Conservation (phyloP, 1,140 invertebrate species). For the Drosophila aff. region DNA sequence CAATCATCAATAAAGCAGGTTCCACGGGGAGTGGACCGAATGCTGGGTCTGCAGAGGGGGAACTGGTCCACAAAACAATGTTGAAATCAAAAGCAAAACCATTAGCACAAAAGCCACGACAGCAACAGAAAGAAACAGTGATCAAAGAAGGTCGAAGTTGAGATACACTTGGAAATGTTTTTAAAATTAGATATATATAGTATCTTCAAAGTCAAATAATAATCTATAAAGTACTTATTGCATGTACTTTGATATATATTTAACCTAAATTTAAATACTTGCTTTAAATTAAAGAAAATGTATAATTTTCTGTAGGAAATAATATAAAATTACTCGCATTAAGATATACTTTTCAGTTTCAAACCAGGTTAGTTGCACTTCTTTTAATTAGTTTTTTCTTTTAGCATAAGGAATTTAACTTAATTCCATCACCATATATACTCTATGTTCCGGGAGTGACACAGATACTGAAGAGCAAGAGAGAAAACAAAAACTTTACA, state of each 20-base stretch:
- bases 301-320: not conserved
- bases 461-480: too few relatives aligned
- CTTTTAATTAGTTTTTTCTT: not conserved
- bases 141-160: not conserved
- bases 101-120: constrained; percentile 74
- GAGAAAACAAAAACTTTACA: constrained; percentile 61
- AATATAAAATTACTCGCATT: too few relatives aligned
- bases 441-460: not conserved
- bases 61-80: constrained; percentile 66
- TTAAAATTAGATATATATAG: not conserved
- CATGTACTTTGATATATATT: not conserved
- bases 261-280: not conserved
- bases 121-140: constrained; percentile 46
- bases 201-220: not conserved
- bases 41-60: constrained; percentile 20
- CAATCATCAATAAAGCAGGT: constrained; percentile 79
- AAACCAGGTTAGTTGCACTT: not conserved
- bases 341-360: too few relatives aligned
- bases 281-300: not conserved
- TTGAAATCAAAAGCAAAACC: constrained; percentile 76
- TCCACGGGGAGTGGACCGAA: constrained; percentile 18
- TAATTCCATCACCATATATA: not conserved
- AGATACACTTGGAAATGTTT: constrained; percentile 3
- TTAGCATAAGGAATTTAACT: too few relatives aligned
- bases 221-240: not conserved